A percentile compares a stretch with the other conserved stretches of the same genome.
phyloP scores from a whole-genome alignment of 2,113 vertebrate genomes.

The Connochaetes taurinus region DNA sequence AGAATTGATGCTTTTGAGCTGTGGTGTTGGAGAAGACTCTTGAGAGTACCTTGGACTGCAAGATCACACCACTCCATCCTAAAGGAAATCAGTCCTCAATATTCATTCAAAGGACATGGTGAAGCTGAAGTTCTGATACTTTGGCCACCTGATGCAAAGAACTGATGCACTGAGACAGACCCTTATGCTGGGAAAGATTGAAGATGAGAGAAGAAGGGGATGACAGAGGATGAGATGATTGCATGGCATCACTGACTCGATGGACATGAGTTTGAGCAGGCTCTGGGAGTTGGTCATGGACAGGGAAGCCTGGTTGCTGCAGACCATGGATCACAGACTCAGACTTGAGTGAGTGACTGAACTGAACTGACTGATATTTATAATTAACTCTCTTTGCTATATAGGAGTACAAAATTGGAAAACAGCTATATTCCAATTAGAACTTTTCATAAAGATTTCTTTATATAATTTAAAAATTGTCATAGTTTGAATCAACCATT shows the following conservation, averaged over 20 bases:
- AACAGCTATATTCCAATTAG: not conserved
- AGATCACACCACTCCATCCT: not conserved
- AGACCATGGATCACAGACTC: not conserved
- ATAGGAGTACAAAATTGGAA: not conserved
- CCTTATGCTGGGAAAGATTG: not conserved
- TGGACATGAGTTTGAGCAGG: not conserved
- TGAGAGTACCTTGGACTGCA: not conserved
- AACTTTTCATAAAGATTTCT: not conserved
- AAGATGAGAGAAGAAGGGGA: not conserved
- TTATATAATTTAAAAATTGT: not conserved
- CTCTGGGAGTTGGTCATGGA: not conserved
- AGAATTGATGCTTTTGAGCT: not conserved
- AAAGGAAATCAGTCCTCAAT: not conserved
- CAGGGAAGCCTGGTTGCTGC: not conserved
- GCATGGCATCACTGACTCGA: not conserved
- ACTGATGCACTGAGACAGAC: not conserved
- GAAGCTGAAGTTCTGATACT: not conserved
- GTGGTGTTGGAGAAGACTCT: not conserved
- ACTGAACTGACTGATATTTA: not conserved
- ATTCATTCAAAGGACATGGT: not conserved
- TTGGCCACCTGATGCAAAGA: not conserved
- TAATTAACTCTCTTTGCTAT: not conserved
- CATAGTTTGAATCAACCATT: not conserved
- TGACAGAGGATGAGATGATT: not conserved
- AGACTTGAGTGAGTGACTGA: not conserved